Evolutionary conservation across 2,888 invertebrate genomes (phyloP), one percentile per base, ranked within the genome.

Genomic region (Pyrochroa serraticornis): DNA sequence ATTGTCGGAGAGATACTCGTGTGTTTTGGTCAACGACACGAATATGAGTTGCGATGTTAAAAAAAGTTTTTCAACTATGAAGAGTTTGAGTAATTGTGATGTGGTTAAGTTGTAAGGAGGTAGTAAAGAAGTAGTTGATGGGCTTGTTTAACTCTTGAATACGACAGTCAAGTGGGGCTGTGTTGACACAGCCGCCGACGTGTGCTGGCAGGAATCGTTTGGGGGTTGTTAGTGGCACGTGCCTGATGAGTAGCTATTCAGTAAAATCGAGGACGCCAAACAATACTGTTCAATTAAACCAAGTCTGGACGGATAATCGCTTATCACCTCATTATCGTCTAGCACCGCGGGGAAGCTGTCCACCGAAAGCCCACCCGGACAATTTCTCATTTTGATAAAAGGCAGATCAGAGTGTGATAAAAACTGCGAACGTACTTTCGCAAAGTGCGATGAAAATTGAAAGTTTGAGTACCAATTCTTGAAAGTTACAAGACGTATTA

Each of bases 271-370:
- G 47, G 51, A 58, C 42, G 32, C 41, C 30, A 42, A 39, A 62
- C 62, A 62, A 62, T 62, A 57, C 41, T 8, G 44, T 42, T 57
- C 60, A 60, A 62, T 60, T 62, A 60, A 46, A 42, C 49, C 48
- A 39, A 50, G 52, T 50, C 55, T 56, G 53, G 14, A 47, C 45
- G 41, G 39, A 32, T 60, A 51, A 58, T 55, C 55, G 56, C 57
- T 60, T 60, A 62, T 62, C 62, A 62, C 57, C 60, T 62, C 56
- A 62, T 60, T 56, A 62, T 57, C 52, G 50, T 57, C 50, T 57
- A 42, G 10, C 14, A 32, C 54, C n/a, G 42, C 43, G 33, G 54
- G 54, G 33, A 43, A 33, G 36, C 35, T n/a, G 32, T 49, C 46
- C 10, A 35, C 22, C 22, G 22, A 22, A 22, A 22, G 22, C 22